Base-by-base conservation (phyloP, 2,888 invertebrate species). In the Epirrhoe alternata region DNA sequence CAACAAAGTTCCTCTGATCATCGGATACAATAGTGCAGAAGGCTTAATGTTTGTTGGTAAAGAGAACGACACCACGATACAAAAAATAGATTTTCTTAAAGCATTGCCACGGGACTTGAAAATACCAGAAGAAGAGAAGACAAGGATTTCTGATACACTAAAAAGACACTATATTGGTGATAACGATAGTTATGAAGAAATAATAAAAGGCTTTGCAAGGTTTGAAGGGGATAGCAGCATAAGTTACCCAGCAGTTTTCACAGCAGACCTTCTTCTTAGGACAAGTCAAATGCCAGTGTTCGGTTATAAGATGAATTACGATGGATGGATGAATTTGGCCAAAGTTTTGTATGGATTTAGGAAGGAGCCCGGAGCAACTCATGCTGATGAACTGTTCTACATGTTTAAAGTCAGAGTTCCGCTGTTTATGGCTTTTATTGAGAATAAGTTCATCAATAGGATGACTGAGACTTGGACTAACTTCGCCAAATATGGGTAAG, bases 371-470 rank as follows among this genome's bases (percentile, higher is more conserved):
- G 92, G 92, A 0, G 91, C 92, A 0, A 86, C 90, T 0, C 93
- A 93, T 57, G 92, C 89, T 0, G 92, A 93, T 68, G 93, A 92
- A n/a, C 63, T 93, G 1, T 92, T 92, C 69, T 93, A 92, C 64
- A 79, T 93, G 70, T 92, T 92, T 64, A 92, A 86, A 64, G 54
- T 85, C 3, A 80, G 75, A 73, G 52, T 78, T 0, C 77, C 81
- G 0, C 57, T 85, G 2, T 72, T 83, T 1, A 74, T 80, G 16
- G 75, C 79, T 5, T 77, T 81, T 42, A 58, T 82, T 1, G 91
- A 91, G 68, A 76, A 55, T 10, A 74, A 77, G 0, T 82, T 86
- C 24, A 82, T 86, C n/a, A 70, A 86, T 54, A 84, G 78, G 61
- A 77, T 93, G 53, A 86, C 87, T 3, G 82, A 77, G 0, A 72